Percentiles rank a stretch among this genome's conserved stretches.
These are phyloP conservation scores for Xanthorhoe spadicearia DNA, from an alignment of 2,888 invertebrate genomes.

Conservation along the genomic window DNA sequence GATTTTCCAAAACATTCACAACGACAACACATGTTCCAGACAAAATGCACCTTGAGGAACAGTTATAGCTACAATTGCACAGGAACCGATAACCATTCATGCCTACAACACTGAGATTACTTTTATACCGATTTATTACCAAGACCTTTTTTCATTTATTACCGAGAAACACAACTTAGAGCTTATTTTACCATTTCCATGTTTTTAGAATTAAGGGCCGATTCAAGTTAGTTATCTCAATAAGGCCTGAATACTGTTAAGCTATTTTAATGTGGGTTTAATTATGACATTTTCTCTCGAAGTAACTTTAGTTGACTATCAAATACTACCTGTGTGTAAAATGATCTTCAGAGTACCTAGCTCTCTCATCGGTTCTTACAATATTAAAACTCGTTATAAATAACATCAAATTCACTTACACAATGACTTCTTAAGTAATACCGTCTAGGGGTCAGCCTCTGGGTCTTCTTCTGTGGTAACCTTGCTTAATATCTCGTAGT, in stretches of 20 bases:
- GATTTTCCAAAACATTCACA: not conserved
- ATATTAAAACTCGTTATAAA: slow-evolving; percentile 10
- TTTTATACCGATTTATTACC: too few relatives aligned
- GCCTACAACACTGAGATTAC: not conserved
- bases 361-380: not conserved
- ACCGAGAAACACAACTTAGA: not conserved
- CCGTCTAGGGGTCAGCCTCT: slow-evolving; percentile 9
- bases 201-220: too few relatives aligned
- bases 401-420: slow-evolving; percentile 38
- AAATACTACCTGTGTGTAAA: too few relatives aligned
- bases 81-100: not conserved
- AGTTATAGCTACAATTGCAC: not conserved
- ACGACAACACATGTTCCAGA: not conserved
- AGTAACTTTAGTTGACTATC: too few relatives aligned
- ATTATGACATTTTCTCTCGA: too few relatives aligned
- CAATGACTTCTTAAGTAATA: slow-evolving; percentile 20
- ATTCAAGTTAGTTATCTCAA: too few relatives aligned
- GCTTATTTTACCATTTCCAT: too few relatives aligned
- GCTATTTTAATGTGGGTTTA: too few relatives aligned
- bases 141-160: too few relatives aligned
- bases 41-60: not conserved
- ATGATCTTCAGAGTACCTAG: not conserved
- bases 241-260: too few relatives aligned
- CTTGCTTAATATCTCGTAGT: slow-evolving; percentile 86
- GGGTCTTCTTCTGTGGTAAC: slow-evolving; percentile 46